Conservation (phyloP, 64 coral and sea anemone genomes). For the Stichodactyla helianthus region DNA sequence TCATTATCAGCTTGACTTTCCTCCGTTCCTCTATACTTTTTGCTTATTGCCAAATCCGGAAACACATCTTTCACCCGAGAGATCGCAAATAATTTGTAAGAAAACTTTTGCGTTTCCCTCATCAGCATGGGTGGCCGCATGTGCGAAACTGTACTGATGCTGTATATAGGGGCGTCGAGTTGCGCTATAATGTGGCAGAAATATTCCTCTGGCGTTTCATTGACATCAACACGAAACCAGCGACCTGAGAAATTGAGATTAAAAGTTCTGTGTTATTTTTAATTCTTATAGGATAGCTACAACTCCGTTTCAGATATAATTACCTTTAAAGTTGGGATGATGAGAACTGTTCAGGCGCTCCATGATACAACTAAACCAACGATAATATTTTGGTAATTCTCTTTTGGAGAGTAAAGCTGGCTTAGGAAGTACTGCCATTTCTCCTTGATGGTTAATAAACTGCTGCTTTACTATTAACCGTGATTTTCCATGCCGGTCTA, state of each 20-base stretch:
- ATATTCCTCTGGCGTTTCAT: neutral
- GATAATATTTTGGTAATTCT: neutral
- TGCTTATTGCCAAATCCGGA: neutral
- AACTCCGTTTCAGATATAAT: neutral
- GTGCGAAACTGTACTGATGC: neutral
- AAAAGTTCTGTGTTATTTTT: neutral
- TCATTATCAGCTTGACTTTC: neutral
- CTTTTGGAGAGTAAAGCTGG: neutral
- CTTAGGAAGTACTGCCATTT: neutral
- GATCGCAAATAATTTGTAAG: neutral
- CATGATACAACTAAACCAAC: neutral
- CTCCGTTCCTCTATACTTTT: neutral
- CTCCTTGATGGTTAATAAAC: neutral
- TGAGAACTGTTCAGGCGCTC: conserved; percentile 1
- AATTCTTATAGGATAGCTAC: conserved; percentile 5
- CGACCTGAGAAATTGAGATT: neutral
- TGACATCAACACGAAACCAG: neutral
- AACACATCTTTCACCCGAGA: neutral
- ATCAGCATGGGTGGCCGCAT: neutral
- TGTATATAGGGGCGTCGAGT: neutral
- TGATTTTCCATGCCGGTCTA: neutral
- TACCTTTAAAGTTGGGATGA: neutral
- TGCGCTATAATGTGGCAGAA: neutral
- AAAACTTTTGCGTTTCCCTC: conserved; percentile 3
- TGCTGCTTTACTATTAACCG: neutral